A percentile compares a stretch with the other conserved stretches of the same genome.
Evolutionary conservation across 2,888 invertebrate species (phyloP).

Genomic region (Sicus ferrugineus): DNA sequence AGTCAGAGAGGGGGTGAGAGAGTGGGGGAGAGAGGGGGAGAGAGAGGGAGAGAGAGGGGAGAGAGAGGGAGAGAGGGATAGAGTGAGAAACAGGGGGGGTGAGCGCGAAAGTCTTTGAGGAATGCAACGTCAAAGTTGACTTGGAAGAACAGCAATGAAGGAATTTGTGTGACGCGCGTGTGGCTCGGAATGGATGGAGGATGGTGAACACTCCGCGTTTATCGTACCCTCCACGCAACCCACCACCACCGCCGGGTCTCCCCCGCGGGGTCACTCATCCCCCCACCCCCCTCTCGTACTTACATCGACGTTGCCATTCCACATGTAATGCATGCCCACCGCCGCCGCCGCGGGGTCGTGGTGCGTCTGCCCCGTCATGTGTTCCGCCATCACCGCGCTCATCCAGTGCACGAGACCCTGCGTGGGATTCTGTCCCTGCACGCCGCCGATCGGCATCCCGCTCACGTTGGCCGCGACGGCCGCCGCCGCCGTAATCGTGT

Average conservation of each 20-base stretch:
- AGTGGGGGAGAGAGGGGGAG: background rate
- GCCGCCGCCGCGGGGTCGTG: slow-evolving; percentile 67
- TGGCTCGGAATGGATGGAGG: no score
- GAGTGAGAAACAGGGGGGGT: background rate
- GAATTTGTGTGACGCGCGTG: no score
- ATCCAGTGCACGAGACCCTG: slow-evolving; percentile 94
- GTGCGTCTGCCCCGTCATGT: slow-evolving; percentile 83
- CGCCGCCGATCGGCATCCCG: slow-evolving; percentile 64
- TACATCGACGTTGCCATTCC: slow-evolving; percentile 65
- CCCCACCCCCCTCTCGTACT: no score
- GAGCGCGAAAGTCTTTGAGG: no score
- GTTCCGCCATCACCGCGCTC: slow-evolving; percentile 93
- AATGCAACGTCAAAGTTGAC: no score
- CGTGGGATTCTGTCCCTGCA: slow-evolving; percentile 72
- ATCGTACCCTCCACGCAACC: no score
- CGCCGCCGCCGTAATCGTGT: slow-evolving; percentile 41
- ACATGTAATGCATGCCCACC: slow-evolving; percentile 66
- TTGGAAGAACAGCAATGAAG: no score
- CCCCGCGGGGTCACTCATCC: no score
- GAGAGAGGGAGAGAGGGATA: background rate
- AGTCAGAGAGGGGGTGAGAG: background rate
- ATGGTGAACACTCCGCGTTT: no score
- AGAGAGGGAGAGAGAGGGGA: background rate
- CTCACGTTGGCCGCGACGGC: slow-evolving; percentile 48
- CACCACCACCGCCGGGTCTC: background rate